Base-by-base conservation (phyloP, 2,888 invertebrate genomes). In the Amphipoea lucens region DNA sequence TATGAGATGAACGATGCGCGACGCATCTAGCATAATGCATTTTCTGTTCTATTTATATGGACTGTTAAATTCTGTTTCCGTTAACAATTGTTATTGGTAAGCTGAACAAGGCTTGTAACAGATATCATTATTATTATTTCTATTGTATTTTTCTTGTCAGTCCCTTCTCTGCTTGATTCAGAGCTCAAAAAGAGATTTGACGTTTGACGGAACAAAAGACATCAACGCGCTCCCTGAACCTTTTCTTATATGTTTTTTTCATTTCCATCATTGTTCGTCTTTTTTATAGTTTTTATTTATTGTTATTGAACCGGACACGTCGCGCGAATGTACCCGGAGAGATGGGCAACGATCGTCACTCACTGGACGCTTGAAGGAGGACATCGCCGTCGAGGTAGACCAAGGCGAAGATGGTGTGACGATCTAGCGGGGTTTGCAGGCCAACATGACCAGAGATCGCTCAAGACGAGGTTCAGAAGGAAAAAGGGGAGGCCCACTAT, bases 61-160 rank as follows among this genome's bases (percentile, higher is more conserved):
- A n/a, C 0, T 62, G n/a, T 11, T 36, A 2, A 23, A 17, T 36
- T n/a, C 6, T 51, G n/a, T 66, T 76, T 86, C 83, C 87, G 72
- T 76, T 73, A 82, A 76, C 68, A 79, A 40, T 23, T 0, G 14
- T 36, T 42, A 48, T 2, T n/a, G 4, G 0, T 5, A 17, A 51
- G 5, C 14, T 62, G 11, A 40, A n/a, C 11, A 20, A 48, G 12
- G 11, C 9, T 17, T 7, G 4, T 20, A 12, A 9, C 17, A 36
- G 7, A 11, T 36, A 9, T 29, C 12, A 36, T 12, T 36, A n/a
- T 45, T 74, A 17, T 36, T 17, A 7, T 63, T 3, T 63, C 36
- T 63, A 63, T 17, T 14, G 17, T 63, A 36, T 63, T 63, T 62
- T 63, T 36, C 17, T 63, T 45, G 6, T 6, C 2, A 23, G 4